Evolutionary conservation across 2,113 vertebrate genomes (phyloP).

Genomic region (Scalopus aquaticus): DNA sequence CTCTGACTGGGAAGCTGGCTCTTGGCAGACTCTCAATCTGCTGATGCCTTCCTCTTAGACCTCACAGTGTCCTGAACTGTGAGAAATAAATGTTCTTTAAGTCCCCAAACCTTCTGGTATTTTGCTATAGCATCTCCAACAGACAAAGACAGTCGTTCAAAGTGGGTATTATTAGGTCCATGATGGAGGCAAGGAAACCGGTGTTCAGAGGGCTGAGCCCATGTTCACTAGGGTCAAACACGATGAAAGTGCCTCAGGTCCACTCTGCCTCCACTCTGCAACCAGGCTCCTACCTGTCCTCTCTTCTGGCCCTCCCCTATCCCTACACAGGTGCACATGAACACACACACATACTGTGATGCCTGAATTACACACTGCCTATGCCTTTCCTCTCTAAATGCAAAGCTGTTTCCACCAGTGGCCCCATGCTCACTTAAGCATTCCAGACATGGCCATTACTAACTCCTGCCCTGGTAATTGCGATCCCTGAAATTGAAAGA

Average conservation of each 20-base stretch:
- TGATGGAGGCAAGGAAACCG: neutral
- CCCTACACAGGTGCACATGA: neutral
- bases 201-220: neutral
- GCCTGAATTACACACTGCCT: neutral
- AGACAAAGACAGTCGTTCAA: neutral
- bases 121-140: neutral
- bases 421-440: conserved; percentile 59
- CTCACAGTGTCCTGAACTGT: neutral
- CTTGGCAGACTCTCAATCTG: neutral
- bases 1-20: neutral
- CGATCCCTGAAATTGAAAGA: conserved; percentile 73
- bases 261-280: neutral
- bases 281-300: neutral
- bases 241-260: neutral
- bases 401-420: neutral
- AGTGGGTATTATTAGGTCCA: neutral
- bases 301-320: neutral
- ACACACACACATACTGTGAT: neutral
- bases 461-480: conserved; percentile 69
- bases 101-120: no score
- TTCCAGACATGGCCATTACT: conserved; percentile 59
- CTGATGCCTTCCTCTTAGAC: neutral
- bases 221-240: neutral
- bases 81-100: neutral
- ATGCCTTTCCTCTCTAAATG: conserved; percentile 25